Evolutionary conservation across 2,797 vertebrate genomes (phyloP).

Genomic region (Poeciliopsis infans): DNA sequence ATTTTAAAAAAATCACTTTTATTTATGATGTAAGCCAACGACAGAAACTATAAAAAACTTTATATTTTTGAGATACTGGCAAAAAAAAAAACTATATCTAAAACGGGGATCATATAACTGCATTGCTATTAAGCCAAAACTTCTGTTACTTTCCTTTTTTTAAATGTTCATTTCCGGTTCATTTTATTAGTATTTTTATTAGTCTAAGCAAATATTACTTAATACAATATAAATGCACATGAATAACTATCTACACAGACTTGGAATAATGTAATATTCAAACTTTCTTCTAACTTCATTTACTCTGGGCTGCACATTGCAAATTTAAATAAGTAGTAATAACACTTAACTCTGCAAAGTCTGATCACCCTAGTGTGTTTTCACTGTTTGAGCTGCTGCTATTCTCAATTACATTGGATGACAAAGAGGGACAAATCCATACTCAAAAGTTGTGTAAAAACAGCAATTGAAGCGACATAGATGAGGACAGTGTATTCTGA

Average conservation of each 20-base stretch:
- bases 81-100: constrained; percentile 76
- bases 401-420: constrained; percentile 52
- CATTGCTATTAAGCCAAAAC: constrained; percentile 86
- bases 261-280: constrained; percentile 42
- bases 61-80: constrained; percentile 88
- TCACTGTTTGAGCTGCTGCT: constrained; percentile 70
- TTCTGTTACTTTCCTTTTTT: constrained; percentile 71
- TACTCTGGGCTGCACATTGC: constrained; percentile 64
- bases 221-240: constrained; percentile 62
- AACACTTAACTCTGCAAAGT: constrained; percentile 55
- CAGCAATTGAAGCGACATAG: constrained; percentile 45
- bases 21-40: constrained; percentile 84
- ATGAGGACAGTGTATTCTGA: constrained; percentile 41
- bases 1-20: constrained; percentile 73
- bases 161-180: constrained; percentile 1
- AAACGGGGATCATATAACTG: constrained; percentile 82
- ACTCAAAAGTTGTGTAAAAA: constrained; percentile 48
- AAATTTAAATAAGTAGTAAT: constrained; percentile 57
- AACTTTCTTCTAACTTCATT: constrained; percentile 43
- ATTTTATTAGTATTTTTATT: constrained; percentile 45
- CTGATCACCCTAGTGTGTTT: constrained; percentile 43
- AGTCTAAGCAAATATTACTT: constrained; percentile 62
- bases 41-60: constrained; percentile 83
- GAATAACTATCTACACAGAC: constrained; percentile 62
- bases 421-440: constrained; percentile 53